phyloP scores from a whole-genome alignment of 2,113 vertebrate genomes.

The Gymnorhina tibicen region DNA sequence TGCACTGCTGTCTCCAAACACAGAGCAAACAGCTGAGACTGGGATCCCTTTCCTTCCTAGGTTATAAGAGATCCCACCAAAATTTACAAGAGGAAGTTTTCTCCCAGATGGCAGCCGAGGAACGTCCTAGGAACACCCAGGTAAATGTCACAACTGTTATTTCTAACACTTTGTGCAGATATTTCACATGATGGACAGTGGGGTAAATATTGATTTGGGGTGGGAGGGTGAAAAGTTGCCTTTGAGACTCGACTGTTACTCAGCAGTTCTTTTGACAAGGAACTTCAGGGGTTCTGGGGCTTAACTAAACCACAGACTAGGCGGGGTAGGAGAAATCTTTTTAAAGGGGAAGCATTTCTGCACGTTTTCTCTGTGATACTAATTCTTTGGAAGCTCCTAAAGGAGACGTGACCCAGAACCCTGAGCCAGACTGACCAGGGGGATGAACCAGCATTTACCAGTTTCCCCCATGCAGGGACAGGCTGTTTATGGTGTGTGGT shows the following conservation, averaged over 20 bases:
- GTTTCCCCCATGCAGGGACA: background rate
- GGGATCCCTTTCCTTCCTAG: background rate
- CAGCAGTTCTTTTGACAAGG: background rate
- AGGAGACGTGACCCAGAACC: background rate
- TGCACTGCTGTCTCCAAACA: background rate
- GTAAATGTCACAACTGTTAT: background rate
- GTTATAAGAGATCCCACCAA: background rate
- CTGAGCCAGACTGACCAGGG: background rate
- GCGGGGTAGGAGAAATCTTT: background rate
- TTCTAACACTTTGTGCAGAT: background rate
- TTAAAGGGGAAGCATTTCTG: background rate
- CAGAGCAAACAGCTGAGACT: rapidly evolving
- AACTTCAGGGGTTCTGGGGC: background rate
- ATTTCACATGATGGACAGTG: background rate
- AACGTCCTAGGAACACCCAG: background rate
- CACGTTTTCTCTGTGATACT: background rate
- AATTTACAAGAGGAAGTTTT: background rate
- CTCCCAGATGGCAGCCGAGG: background rate
- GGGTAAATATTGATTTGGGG: background rate
- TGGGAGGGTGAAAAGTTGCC: background rate
- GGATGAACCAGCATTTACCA: background rate
- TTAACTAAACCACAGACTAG: background rate
- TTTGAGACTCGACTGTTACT: background rate
- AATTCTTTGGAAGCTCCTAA: background rate
- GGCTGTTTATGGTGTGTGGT: rapidly evolving